Evolutionary conservation across 2,797 vertebrate species (phyloP), one percentile per base, ranked within the genome.

Genomic region (Loriculus beryllinus): DNA sequence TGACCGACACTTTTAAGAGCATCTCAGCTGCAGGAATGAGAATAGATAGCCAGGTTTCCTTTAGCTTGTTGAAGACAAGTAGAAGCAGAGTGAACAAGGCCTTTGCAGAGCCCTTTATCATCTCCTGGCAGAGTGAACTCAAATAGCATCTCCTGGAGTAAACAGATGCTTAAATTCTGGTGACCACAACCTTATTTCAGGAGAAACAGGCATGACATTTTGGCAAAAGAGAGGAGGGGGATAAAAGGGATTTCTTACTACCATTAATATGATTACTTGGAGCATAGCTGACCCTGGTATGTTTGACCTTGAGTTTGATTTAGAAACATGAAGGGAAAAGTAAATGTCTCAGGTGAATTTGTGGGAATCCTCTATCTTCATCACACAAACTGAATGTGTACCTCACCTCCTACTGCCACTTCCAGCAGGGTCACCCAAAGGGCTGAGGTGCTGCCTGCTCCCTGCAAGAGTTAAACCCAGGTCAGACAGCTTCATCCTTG

Each of bases 251-350:
- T 87, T 89, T 62, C 67, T 64, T 79, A 18, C 39, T 33, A 5
- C 29, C 60, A 17, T 54, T 78, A 65, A 85, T 52, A 20, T 12
- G 45, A 9, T 77, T 74, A 45, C n/a, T 21, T 54, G 45, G 31
- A 33, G 16, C 39, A 2, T 0, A 10, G 52, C 1, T 69, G 54
- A 54, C 64, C 59, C 71, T 37, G 81, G 28, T 40, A 71, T 0
- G 0, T 62, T 62, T 54, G n/a, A 57, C 60, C 68, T 57, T 42
- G 40, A 37, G 52, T 0, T 51, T 22, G 57, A 42, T 37, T 87
- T 80, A 86, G 59, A 93, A 95, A 88, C 10, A 0, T 2, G 11
- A 81, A 71, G 47, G 62, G 62, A 59, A 91, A 94, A 57, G 17
- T 11, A 43, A 22, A 64, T 88, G 75, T 68, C 47, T 68, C 33